These are phyloP conservation scores for Heliconius hewitsoni DNA, from an alignment of 1,140 invertebrate species.

Conservation along the genomic window DNA sequence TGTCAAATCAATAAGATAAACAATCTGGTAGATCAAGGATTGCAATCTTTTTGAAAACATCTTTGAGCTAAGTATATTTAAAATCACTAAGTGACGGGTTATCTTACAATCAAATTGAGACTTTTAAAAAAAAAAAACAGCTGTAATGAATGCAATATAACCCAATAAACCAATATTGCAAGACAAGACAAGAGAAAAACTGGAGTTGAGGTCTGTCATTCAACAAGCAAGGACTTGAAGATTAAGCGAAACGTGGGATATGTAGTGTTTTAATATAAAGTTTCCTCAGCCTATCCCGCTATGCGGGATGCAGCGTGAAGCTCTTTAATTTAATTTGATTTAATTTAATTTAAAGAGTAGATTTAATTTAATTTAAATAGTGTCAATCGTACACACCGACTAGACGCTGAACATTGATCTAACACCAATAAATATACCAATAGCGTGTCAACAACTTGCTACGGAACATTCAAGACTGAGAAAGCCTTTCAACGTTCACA, in stretches of 20 bases:
- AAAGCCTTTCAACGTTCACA: slow-evolving; percentile 29
- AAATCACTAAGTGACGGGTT: too few relatives aligned
- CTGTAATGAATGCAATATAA: too few relatives aligned
- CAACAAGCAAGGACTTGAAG: background rate
- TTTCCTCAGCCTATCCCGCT: background rate
- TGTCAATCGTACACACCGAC: background rate
- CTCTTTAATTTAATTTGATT: background rate
- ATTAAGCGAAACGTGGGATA: background rate
- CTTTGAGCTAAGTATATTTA: too few relatives aligned
- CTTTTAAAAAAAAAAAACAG: too few relatives aligned
- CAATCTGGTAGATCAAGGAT: background rate
- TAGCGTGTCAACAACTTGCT: slow-evolving; percentile 21
- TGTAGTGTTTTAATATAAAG: background rate
- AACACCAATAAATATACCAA: slow-evolving; percentile 20
- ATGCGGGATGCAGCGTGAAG: background rate
- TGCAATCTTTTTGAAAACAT: too few relatives aligned
- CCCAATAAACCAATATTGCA: too few relatives aligned
- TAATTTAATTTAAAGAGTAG: background rate
- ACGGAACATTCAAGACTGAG: slow-evolving; percentile 11
- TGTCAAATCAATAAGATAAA: background rate
- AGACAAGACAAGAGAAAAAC: too few relatives aligned
- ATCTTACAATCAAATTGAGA: too few relatives aligned
- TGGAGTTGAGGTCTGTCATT: too few relatives aligned
- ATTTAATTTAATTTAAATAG: background rate
- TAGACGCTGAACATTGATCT: background rate